Conservation (phyloP, 2,797 vertebrate genomes). For the Acanthopagrus latus region DNA sequence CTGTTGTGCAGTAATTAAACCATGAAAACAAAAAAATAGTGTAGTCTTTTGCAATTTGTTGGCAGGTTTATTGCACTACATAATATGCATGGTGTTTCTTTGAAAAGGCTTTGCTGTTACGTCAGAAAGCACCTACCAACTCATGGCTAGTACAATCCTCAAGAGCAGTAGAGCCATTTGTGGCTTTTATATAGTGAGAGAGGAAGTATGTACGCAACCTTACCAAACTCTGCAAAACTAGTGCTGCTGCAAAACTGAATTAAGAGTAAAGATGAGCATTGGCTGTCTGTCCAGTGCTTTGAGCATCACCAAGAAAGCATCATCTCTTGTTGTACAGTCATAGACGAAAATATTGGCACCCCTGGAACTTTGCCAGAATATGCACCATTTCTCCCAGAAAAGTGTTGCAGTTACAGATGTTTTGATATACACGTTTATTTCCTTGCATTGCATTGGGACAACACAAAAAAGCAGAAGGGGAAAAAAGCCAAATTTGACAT, state of each 20-base stretch:
- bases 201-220: constrained; percentile 13
- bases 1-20: constrained; percentile 8
- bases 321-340: background rate
- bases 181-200: constrained; percentile 19
- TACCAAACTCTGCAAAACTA: background rate
- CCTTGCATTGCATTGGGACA: too few species aligned
- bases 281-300: background rate
- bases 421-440: too few species aligned
- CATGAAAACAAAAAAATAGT: constrained; percentile 9
- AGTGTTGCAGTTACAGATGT: too few species aligned
- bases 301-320: background rate
- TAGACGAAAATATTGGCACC: too few species aligned
- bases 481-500: too few species aligned
- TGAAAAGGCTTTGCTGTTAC: constrained; percentile 22
- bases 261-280: background rate
- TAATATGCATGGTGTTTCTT: constrained; percentile 11
- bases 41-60: constrained; percentile 17
- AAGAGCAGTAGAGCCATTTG: constrained; percentile 3
- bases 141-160: constrained; percentile 8
- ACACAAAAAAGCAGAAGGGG: too few species aligned
- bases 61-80: constrained; percentile 35
- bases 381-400: too few species aligned
- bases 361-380: too few species aligned
- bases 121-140: constrained; percentile 26
- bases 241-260: background rate